A percentile compares a stretch with the other conserved stretches of the same genome.
These are phyloP conservation scores for Drosophila hydei DNA, from an alignment of 1,140 invertebrate species.

Conservation along the genomic window DNA sequence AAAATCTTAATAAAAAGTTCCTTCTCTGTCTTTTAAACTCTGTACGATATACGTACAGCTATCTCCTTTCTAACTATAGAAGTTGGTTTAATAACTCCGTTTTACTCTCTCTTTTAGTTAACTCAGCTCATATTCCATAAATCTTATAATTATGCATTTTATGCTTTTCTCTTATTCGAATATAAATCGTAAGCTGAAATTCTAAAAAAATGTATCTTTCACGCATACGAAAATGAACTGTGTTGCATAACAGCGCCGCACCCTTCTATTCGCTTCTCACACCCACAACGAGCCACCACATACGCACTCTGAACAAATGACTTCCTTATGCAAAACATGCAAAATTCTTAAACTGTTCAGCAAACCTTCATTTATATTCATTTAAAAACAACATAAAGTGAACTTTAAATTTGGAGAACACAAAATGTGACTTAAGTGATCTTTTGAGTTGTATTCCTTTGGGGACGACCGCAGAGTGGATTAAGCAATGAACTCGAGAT, in stretches of 20 bases:
- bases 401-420: constrained; percentile 3
- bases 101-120: no score
- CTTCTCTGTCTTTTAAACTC: no score
- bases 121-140: no score
- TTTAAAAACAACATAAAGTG: constrained; percentile 19
- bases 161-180: no score
- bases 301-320: constrained; percentile 10
- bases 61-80: no score
- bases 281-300: background rate
- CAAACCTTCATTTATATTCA: constrained; percentile 63
- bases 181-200: no score
- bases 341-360: constrained; percentile 11
- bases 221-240: no score
- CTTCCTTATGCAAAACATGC: constrained; percentile 51
- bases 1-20: no score
- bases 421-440: constrained; percentile 29
- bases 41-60: no score
- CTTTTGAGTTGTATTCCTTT: constrained; percentile 22
- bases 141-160: no score
- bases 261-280: background rate
- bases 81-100: no score
- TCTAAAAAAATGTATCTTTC: no score
- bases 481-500: constrained; percentile 30
- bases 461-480: constrained; percentile 35
- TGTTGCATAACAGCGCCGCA: background rate